phyloP scores from a whole-genome alignment of 2,113 vertebrate genomes.

The Alexandromys fortis region DNA sequence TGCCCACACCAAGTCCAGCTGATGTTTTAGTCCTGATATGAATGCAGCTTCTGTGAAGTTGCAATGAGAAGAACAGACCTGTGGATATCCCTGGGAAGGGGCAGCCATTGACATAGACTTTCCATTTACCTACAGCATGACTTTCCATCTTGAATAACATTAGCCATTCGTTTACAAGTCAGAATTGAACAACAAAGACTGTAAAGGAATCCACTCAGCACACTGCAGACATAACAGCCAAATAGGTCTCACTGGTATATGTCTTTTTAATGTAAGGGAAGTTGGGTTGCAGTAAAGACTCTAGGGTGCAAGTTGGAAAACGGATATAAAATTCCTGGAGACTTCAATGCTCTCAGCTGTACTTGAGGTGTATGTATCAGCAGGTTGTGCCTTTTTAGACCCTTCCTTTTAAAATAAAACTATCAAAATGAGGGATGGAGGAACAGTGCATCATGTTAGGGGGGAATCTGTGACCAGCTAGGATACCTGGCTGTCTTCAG shows the following conservation, averaged over 20 bases:
- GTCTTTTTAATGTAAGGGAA: too few relatives aligned
- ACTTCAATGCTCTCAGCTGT: not conserved
- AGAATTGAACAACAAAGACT: not conserved
- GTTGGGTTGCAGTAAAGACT: not conserved
- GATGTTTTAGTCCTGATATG: not conserved
- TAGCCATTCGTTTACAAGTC: not conserved
- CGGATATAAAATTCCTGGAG: not conserved
- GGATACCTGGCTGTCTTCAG: not conserved
- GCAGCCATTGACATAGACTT: not conserved
- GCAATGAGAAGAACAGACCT: not conserved
- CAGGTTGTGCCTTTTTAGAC: not conserved
- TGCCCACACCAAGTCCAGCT: not conserved
- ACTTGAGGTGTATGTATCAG: not conserved
- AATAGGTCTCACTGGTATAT: not conserved
- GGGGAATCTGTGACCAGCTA: not conserved
- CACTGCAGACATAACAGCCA: not conserved
- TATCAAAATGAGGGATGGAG: not conserved
- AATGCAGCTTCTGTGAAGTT: not conserved
- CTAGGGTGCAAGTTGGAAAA: not conserved
- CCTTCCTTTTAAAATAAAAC: not conserved
- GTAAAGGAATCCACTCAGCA: not conserved
- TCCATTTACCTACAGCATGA: not conserved
- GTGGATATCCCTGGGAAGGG: not conserved
- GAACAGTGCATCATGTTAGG: not conserved
- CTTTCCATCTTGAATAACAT: slow-evolving; percentile 7